Evolutionary conservation across 1,140 invertebrate species (phyloP).

Genomic region (Manduca sexta): DNA sequence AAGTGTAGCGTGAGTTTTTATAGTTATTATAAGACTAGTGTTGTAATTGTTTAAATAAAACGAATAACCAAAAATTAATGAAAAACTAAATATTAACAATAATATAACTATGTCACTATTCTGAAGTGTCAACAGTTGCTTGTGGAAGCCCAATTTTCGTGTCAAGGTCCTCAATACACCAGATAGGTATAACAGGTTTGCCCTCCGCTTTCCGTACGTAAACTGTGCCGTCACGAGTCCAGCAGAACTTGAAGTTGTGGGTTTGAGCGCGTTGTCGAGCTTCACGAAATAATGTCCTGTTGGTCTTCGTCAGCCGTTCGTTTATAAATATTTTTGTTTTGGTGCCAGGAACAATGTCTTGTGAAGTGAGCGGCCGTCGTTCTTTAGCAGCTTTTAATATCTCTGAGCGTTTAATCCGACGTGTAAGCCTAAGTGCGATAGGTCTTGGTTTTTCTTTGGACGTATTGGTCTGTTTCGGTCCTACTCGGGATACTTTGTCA

Average conservation of each 20-base stretch:
- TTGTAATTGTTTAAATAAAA: too few relatives aligned
- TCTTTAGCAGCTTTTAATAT: slow-evolving; percentile 1
- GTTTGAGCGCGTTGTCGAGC: background rate
- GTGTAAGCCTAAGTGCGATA: background rate
- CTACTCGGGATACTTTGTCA: background rate
- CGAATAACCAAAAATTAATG: too few relatives aligned
- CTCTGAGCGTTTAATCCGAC: background rate
- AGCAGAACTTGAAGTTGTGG: slow-evolving; percentile 3
- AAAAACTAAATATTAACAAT: too few relatives aligned
- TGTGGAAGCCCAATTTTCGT: background rate
- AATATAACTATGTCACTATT: background rate
- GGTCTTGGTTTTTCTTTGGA: background rate
- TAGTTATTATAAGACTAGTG: too few relatives aligned
- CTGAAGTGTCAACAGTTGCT: background rate
- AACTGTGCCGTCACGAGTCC: background rate
- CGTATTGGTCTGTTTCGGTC: background rate
- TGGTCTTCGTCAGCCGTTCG: background rate
- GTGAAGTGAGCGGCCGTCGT: background rate
- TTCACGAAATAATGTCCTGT: slow-evolving; percentile 4
- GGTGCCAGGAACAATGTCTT: background rate
- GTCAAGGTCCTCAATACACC: background rate
- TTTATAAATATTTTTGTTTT: background rate
- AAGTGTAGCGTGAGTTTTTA: background rate
- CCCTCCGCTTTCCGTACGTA: background rate
- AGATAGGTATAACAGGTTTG: background rate